Base-by-base conservation (phyloP, 2,888 invertebrate species). In the Suillia variegata region DNA sequence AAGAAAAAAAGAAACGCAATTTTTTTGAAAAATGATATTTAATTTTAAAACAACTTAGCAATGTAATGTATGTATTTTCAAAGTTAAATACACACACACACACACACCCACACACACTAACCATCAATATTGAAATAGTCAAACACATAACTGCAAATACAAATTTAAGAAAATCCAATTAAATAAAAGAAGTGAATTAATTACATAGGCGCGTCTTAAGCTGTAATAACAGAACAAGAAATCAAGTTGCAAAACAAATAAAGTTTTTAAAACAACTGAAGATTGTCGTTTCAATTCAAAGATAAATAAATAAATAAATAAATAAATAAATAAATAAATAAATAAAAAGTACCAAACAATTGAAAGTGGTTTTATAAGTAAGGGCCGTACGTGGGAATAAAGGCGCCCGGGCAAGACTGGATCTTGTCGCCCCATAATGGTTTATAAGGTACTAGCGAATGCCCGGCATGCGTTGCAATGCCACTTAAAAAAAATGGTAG, bases 101-200 rank as follows among this genome's bases (percentile, higher is more conserved):
- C n/a, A n/a, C n/a, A n/a, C n/a, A n/a, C n/a, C n/a, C n/a, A n/a
- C n/a, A n/a, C n/a, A n/a, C 6, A 48, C 51, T 26, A 56, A 56
- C 26, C 42, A 54, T 49, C 58, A 62, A 58, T 56, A 62, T 58
- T 58, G 56, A 65, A 65, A 62, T 65, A 65, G 62, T 62, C 65
- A 65, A 65, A 57, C 55, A 50, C 21, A 61, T 56, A 55, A 21
- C 18, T 61, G 55, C 15, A 52, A 54, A 54, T 51, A 59, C 53
- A 58, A 57, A 31, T 38, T 34, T 48, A 50, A 56, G 49, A 56
- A 55, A 22, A 58, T 52, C 54, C 33, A 56, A 31, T 24, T n/a
- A 61, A 59, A 50, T 22, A 34, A 54, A 22, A 50, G 20, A 42
- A 17, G 33, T n/a, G 13, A 26, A 53, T 58, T 54, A 58, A 45